A percentile compares a stretch with the other conserved stretches of the same genome.
phyloP scores from a whole-genome alignment of 2,113 vertebrate genomes.

The Podilymbus podiceps region DNA sequence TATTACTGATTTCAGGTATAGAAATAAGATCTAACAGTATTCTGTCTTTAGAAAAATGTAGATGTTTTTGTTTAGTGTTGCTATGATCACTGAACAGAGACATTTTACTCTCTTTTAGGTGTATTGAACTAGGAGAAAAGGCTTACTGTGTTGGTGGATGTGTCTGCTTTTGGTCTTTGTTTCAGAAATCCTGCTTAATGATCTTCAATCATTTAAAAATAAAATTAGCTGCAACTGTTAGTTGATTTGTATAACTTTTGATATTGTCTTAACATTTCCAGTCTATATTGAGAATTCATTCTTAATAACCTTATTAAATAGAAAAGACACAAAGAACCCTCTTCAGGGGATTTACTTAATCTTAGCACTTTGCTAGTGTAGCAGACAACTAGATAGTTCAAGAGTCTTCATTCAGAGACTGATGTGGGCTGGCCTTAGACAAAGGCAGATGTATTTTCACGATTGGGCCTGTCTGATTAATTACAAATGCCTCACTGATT shows the following conservation, averaged over 20 bases:
- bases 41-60: not conserved
- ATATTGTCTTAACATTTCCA: not conserved
- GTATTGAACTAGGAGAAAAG: not conserved
- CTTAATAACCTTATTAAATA: not conserved
- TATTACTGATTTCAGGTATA: not conserved
- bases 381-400: not conserved
- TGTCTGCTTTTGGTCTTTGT: not conserved
- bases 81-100: not conserved
- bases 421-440: not conserved
- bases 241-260: not conserved
- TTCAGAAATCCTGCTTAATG: not conserved
- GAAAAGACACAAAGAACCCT: not conserved
- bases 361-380: not conserved
- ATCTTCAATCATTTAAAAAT: not conserved
- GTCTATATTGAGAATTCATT: not conserved
- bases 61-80: not conserved
- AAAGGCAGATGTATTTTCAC: not conserved
- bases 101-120: not conserved
- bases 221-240: not conserved
- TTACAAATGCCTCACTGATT: conserved; percentile 1
- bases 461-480: not conserved
- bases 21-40: not conserved
- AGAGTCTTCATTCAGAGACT: not conserved
- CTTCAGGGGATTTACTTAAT: not conserved
- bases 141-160: not conserved